Conservation (phyloP, 2,113 vertebrate species). For the Hydrochoerus hydrochaeris region DNA sequence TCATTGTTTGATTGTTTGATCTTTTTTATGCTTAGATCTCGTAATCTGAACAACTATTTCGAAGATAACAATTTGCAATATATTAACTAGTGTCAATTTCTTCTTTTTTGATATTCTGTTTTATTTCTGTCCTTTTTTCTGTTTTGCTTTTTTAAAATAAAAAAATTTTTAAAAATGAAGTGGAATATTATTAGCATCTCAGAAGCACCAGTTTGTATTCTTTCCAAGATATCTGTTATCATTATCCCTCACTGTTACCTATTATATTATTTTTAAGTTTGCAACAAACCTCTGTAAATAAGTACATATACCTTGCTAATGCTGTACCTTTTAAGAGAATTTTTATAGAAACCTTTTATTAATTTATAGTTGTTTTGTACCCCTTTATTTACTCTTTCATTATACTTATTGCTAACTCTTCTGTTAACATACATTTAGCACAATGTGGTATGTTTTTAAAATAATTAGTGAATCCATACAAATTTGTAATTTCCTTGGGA, state of each 20-base stretch:
- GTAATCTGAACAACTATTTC: too few species aligned
- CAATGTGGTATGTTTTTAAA: background rate
- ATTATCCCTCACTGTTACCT: background rate
- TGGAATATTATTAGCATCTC: background rate
- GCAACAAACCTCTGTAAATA: background rate
- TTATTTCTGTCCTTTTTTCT: too few species aligned
- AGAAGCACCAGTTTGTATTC: background rate
- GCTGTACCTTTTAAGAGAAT: background rate
- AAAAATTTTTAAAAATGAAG: too few species aligned
- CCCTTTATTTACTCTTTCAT: background rate
- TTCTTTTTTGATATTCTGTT: too few species aligned
- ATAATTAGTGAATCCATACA: background rate
- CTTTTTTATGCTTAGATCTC: too few species aligned
- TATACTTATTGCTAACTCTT: background rate
- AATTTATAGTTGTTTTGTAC: slow-evolving; percentile 13
- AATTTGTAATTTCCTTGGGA: background rate
- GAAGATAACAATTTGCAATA: too few species aligned
- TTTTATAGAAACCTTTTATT: slow-evolving; percentile 25
- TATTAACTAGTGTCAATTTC: too few species aligned
- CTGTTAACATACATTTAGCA: background rate
- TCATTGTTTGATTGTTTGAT: too few species aligned
- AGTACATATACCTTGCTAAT: background rate
- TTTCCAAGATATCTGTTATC: background rate
- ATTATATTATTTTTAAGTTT: background rate
- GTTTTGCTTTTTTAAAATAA: too few species aligned